Evolutionary conservation across 2,113 vertebrate species (phyloP), one percentile per base, ranked within the genome.

Genomic region (Pseudorhombus dupliciocellatus): DNA sequence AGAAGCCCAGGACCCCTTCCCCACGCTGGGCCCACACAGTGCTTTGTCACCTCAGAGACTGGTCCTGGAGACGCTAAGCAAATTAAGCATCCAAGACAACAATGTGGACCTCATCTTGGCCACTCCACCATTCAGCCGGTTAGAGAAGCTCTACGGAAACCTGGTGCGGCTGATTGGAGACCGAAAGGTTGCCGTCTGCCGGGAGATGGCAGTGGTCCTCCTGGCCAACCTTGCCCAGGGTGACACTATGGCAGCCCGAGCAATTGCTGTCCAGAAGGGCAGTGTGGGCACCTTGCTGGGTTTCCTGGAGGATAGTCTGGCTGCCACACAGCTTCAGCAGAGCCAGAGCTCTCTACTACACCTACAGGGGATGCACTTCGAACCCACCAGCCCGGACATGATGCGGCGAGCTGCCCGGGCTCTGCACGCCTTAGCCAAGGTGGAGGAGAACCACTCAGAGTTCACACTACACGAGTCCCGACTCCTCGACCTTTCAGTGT

Each of bases 61-160:
- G 92, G 97, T 99, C 81, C 94, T 99, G 90, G 98, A 99, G 93
- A 97, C 97, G 63, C 96, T 99, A 90, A 98, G 97, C 94, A 99
- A 99, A 91, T 95, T 99, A 90, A 99, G 97, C 93, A 98, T 99
- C 94, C 97, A 99, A 94, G 98, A 99, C 93, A 98, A 97, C 95
- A 99, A 99, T 18, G 98, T 99, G 94, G 98, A 99, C 95, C 95
- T 99, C 89, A 96, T 99, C 86, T 92, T 99, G 51, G 98, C 98
- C 73, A 99, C 98, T 14, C 96, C 98, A 1, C 98, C 98, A 18
- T 97, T 98, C 90, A 94, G 94, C 90, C 96, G 98, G 74, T 76
- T 99, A 91, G 97, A 98, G 93, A 98, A 97, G 93, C 94, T 99
- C 79, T 98, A 97, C 53, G 94, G 96, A 88, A 97, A 95, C 90